Evolutionary conservation across 1,140 invertebrate species (phyloP), one percentile per base, ranked within the genome.

Genomic region (Eumeta japonica): DNA sequence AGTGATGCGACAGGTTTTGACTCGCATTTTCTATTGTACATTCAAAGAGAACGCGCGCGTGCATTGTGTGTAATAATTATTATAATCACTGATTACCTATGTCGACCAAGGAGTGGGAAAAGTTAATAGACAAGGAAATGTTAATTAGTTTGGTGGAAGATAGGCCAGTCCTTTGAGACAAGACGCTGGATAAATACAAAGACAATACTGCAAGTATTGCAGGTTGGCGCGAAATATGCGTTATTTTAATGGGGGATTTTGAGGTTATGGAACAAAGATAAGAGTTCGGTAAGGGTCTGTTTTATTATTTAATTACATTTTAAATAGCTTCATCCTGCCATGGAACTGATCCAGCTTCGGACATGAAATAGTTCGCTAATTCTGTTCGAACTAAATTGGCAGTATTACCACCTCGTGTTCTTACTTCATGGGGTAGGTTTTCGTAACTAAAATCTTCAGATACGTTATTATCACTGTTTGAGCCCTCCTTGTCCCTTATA

Each of bases 81-180:
- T n/a, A n/a, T n/a, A n/a, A n/a, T n/a, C n/a, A n/a, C n/a, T n/a
- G 20, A 30, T 12, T 4, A 12, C 10, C 12, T n/a, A 32, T 44
- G 37, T 44, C 42, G 39, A 38, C 31, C 30, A 34, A 33, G 41
- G 27, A 43, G 36, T 34, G 36, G 33, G 39, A 36, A 34, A 35
- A 43, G 35, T 41, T 37, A 43, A 48, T 38, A 13, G 35, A 50
- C 29, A 39, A 19, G 34, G 41, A 48, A 31, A 28, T 48, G 35
- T 41, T 50, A 30, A 41, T 40, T 35, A 41, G 41, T 35, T 39
- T 34, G n/a, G n/a, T n/a, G n/a, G n/a, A n/a, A n/a, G n/a, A n/a
- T n/a, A n/a, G n/a, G n/a, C n/a, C n/a, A n/a, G 41, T 39, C 17
- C 38, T 46, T 24, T 46, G 44, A 35, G 44, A 46, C 34, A 39